Evolutionary conservation across 2,888 invertebrate genomes (phyloP), one percentile per base, ranked within the genome.

Genomic region (Prenolepis imparis): DNA sequence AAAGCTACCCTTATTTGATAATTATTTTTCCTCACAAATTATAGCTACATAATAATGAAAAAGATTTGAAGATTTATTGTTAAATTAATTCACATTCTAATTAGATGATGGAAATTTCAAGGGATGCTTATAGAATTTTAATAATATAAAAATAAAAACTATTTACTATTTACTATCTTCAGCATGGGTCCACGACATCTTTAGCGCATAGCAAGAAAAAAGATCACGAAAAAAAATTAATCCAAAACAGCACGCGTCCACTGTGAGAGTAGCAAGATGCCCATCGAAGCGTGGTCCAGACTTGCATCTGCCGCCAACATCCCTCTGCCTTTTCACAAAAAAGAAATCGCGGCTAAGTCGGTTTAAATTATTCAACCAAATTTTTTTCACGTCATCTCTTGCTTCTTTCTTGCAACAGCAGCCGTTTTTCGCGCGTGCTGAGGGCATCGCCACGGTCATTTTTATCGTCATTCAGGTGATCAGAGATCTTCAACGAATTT

Each of bases 201-300:
- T 28, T 24, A 52, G 61, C 48, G 32, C 41, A 8, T 2, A 32
- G 52, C n/a, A 48, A 48, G 36, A 68, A 44, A 67, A 21, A 44
- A 52, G n/a, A 57, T 57, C 21, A 52, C 39, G 57, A 48, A 84
- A 86, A 90, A 85, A 86, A 85, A 84, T 85, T 86, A 86, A 85
- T 89, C 87, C 90, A 82, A 84, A 86, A 85, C 84, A 88, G 88
- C 91, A 92, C 92, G 90, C 82, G 90, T 89, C 88, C 82, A 80
- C 59, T 44, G 64, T 78, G 80, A 85, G 83, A 44, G 21, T 52
- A 72, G 70, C 48, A 84, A 87, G 84, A 88, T 84, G 87, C 68
- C 84, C 88, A 78, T 74, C 82, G 88, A 39, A 90, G 91, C 90
- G 86, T 91, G 88, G 83, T 74, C 57, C n/a, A 66, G 78, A 80